Conservation (phyloP, 2,888 invertebrate species). For the Cerastis leucographa region DNA sequence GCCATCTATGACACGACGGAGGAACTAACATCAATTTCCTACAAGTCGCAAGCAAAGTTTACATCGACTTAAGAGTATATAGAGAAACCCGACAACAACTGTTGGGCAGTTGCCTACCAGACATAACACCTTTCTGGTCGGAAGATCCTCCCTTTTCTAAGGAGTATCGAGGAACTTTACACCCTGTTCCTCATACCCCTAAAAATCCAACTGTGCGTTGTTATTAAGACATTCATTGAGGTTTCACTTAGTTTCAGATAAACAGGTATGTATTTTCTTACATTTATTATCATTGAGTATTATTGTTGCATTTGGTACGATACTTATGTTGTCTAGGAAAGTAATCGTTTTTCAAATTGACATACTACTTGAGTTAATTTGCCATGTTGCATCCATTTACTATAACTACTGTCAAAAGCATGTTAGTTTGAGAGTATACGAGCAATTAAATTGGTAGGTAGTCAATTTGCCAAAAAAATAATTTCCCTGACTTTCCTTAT, state of each 20-base stretch:
- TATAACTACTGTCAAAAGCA: not conserved
- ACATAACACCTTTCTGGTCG: too few relatives aligned
- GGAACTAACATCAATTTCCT: too few relatives aligned
- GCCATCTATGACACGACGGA: too few relatives aligned
- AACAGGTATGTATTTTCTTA: not conserved
- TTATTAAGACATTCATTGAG: not conserved
- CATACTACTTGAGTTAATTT: not conserved
- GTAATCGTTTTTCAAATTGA: not conserved
- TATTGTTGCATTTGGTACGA: not conserved
- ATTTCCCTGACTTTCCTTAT: not conserved
- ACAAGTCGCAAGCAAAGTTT: too few relatives aligned
- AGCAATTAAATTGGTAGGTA: not conserved
- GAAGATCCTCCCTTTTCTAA: too few relatives aligned
- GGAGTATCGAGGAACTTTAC: too few relatives aligned
- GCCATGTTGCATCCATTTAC: not conserved
- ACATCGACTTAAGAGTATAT: too few relatives aligned
- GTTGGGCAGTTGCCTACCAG: too few relatives aligned
- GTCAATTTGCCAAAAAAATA: not conserved
- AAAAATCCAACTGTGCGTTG: too few relatives aligned
- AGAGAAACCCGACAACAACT: too few relatives aligned
- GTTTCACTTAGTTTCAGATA: not conserved
- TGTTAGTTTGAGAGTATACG: not conserved
- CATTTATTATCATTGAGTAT: not conserved
- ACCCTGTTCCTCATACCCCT: too few relatives aligned
- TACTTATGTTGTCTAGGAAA: not conserved